Base-by-base conservation (phyloP, 2,888 invertebrate genomes). In the Sarcophaga rosellei region DNA sequence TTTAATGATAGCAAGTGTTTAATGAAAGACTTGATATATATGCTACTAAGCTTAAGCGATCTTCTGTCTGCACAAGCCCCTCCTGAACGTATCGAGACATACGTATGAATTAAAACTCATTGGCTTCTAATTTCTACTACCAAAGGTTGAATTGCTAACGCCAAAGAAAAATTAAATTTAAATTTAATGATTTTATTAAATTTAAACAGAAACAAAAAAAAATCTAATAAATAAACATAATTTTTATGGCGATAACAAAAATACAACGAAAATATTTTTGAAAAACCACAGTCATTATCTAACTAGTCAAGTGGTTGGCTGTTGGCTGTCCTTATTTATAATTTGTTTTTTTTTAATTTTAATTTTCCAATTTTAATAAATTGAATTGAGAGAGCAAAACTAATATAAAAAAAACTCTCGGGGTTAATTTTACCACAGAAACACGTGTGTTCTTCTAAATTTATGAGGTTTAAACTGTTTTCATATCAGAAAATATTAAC, bases 281-380 rank as follows among this genome's bases (percentile, higher is more conserved):
- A 57, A 12, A 35, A 86, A 81, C 86, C 86, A 73, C 86, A 83
- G 63, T 21, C 80, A 77, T 83, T 82, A 78, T 81, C 80, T 83
- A 81, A 81, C 80, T 81, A 74, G 83, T 69, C 77, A 86, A 81
- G 80, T 81, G 83, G 77, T 86, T 81, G 83, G 77, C 83, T 81
- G 73, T 66, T 73, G 69, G 73, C 35, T 47, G 11, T 47, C 47
- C 15, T 47, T 3, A 15, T 11, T 11, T 12, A 0, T 1, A 45
- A 12, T 45, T 12, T 12, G 0, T 0, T 47, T 11, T 11, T 11
- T 47, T 47, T 47, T 15, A 47, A 15, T 15, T 47, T 15, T 1
- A 15, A 15, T 47, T 15, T 15, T 2, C 47, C 15, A 15, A 47
- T 65, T 81, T 63, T 79, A 78, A 63, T 63, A 62, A 77, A 80